Evolutionary conservation across 2,113 vertebrate species (phyloP).

Genomic region (Melanotaenia duboulayi): DNA sequence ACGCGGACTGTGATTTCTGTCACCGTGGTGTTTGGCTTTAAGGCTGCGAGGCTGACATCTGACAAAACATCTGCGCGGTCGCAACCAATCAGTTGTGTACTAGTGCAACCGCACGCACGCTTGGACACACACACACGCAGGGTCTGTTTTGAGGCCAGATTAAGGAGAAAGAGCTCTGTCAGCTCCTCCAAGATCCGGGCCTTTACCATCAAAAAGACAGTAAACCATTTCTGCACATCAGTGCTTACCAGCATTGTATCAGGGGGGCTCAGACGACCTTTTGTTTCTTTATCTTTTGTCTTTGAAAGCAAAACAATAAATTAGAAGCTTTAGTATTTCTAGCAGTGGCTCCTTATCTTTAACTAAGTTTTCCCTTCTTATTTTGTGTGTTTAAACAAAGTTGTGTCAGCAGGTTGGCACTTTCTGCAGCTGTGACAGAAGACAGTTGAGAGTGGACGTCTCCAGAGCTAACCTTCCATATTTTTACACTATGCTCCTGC

Average conservation of each 20-base stretch:
- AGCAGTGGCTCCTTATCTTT: neutral
- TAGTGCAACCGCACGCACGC: neutral
- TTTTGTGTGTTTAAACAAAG: neutral
- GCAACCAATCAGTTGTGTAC: slow-evolving; percentile 50
- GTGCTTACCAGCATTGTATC: slow-evolving; percentile 24
- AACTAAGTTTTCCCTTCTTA: neutral
- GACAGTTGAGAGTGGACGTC: slow-evolving; percentile 8
- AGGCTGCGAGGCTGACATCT: slow-evolving; percentile 67
- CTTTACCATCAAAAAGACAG: slow-evolving; percentile 56
- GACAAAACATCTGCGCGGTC: slow-evolving; percentile 66
- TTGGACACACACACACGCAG: no score
- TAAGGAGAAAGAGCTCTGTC: slow-evolving; percentile 56
- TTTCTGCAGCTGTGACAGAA: slow-evolving; percentile 12
- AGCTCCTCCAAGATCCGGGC: slow-evolving; percentile 48
- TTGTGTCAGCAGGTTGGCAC: slow-evolving; percentile 21
- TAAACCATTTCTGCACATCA: slow-evolving; percentile 36
- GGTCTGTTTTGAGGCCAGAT: slow-evolving; percentile 44
- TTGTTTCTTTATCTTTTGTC: neutral
- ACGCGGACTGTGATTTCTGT: slow-evolving; percentile 72
- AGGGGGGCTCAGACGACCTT: slow-evolving; percentile 5
- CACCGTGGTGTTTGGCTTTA: slow-evolving; percentile 65
- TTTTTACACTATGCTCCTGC: slow-evolving; percentile 23
- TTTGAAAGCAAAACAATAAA: slow-evolving; percentile 25
- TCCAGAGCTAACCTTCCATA: slow-evolving; percentile 21
- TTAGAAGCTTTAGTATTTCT: slow-evolving; percentile 22